A percentile compares a stretch with the other conserved stretches of the same genome.
Evolutionary conservation across 1,140 invertebrate species (phyloP).

Genomic region (Aphaenogaster rudis): DNA sequence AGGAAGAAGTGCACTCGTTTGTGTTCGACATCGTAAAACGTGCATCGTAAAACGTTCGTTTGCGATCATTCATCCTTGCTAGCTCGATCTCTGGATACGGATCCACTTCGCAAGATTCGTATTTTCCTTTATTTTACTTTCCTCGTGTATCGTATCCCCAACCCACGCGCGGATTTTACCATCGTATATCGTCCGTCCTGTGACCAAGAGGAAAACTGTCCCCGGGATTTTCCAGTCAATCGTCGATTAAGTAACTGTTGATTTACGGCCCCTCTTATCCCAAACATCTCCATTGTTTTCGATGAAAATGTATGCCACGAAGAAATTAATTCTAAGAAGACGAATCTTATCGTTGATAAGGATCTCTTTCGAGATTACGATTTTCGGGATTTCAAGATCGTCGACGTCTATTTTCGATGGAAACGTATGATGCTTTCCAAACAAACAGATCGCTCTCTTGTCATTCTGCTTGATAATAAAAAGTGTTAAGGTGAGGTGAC

Average conservation of each 20-base stretch:
- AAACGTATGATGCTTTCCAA: background rate
- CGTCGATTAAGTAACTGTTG: background rate
- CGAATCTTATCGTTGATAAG: constrained; percentile 5
- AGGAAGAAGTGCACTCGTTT: background rate
- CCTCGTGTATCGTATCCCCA: too few relatives aligned
- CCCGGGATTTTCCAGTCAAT: background rate
- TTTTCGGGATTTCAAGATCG: background rate
- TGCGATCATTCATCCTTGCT: background rate
- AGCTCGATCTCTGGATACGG: too few relatives aligned
- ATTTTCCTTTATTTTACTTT: background rate
- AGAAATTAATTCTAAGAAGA: background rate
- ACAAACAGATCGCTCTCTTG: background rate
- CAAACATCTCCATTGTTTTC: background rate
- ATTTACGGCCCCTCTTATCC: background rate
- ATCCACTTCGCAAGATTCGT: background rate
- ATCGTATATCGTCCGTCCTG: background rate
- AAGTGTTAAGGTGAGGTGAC: background rate
- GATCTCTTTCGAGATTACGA: constrained; percentile 4
- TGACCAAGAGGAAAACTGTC: background rate
- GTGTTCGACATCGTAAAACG: background rate
- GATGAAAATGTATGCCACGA: background rate
- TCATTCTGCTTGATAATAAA: background rate
- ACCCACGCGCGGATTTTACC: background rate
- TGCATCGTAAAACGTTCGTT: background rate
- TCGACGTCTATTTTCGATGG: background rate